Conservation (phyloP, 1,140 invertebrate genomes). For the Charaxes varanes region DNA sequence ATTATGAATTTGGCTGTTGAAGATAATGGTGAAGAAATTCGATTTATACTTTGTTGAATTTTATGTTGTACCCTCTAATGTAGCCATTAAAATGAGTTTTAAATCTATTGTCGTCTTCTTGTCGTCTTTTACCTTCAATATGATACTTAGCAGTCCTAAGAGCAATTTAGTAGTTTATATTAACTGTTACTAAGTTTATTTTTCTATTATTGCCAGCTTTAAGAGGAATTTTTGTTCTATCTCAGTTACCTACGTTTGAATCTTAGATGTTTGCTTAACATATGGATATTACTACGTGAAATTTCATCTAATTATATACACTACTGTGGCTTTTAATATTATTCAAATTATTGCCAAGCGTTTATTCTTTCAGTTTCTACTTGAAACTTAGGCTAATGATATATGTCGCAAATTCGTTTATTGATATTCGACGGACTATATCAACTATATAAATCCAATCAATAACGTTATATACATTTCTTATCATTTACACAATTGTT, state of each 20-base stretch:
- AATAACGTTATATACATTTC: constrained; percentile 46
- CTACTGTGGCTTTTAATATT: constrained; percentile 34
- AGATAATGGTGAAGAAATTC: no score
- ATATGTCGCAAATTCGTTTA: constrained; percentile 68
- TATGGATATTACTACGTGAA: constrained; percentile 8
- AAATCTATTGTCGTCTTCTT: no score
- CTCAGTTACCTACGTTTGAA: constrained; percentile 3
- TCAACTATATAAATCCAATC: constrained; percentile 61
- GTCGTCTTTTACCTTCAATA: no score
- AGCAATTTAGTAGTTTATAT: no score
- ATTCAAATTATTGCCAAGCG: constrained; percentile 69
- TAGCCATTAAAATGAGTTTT: no score
- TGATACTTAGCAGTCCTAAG: no score
- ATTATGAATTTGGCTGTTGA: no score
- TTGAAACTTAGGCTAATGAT: constrained; percentile 62
- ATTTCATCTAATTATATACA: constrained; percentile 34
- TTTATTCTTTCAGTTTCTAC: constrained; percentile 48
- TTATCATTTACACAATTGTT: constrained; percentile 37
- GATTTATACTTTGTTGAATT: no score
- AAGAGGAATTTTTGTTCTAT: constrained; percentile 1
- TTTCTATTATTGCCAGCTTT: constrained; percentile 6
- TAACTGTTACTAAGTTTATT: no score
- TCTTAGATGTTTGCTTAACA: constrained; percentile 9
- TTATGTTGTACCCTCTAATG: no score
- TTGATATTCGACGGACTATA: constrained; percentile 65